Evolutionary conservation across 2,113 vertebrate genomes (phyloP).

Genomic region (Oceanodroma tethys): DNA sequence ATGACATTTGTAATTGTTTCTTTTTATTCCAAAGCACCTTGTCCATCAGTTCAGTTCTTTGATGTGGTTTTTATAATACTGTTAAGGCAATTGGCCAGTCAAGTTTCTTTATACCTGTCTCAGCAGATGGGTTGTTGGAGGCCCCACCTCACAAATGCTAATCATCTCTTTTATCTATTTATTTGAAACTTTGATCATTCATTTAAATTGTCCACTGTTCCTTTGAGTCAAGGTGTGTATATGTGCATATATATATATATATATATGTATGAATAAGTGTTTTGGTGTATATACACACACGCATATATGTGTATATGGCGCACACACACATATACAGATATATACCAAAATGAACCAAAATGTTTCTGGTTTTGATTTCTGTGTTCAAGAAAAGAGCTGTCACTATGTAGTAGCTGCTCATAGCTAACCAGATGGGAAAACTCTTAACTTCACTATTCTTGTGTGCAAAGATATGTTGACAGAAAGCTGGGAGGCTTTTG

Average conservation of each 20-base stretch:
- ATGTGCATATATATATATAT: no score
- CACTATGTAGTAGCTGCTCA: not conserved
- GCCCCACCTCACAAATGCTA: not conserved
- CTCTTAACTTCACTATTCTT: not conserved
- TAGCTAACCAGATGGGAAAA: not conserved
- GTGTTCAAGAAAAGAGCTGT: not conserved
- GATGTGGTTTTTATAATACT: not conserved
- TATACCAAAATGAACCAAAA: not conserved
- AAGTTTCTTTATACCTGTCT: not conserved
- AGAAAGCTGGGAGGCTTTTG: not conserved
- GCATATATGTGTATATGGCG: no score
- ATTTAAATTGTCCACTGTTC: not conserved
- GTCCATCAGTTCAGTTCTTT: constrained; percentile 24
- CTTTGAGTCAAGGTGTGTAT: not conserved
- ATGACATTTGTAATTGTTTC: not conserved
- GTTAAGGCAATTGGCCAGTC: not conserved
- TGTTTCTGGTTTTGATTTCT: not conserved
- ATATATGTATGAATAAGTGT: not conserved
- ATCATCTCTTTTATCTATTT: not conserved
- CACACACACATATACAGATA: accelerated
- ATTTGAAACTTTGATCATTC: not conserved
- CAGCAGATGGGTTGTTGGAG: constrained; percentile 17
- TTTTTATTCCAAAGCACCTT: not conserved
- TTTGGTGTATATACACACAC: not conserved
- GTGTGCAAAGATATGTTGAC: not conserved